A percentile compares a stretch with the other conserved stretches of the same genome.
Evolutionary conservation across 2,888 invertebrate genomes (phyloP).

Genomic region (Lepidocyrtinus sp.): DNA sequence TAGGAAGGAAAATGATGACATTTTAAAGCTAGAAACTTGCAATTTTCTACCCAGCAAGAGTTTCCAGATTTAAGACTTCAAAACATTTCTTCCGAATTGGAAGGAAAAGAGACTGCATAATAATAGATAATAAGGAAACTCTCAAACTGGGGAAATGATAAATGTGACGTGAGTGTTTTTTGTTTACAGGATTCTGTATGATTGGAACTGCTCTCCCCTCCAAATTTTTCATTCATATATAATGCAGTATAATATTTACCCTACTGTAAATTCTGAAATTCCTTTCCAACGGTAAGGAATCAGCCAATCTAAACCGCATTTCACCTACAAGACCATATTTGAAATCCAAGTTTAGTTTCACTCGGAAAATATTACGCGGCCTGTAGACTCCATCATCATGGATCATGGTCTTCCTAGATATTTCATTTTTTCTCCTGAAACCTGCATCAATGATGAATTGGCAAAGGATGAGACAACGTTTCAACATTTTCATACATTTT

Average conservation of each 20-base stretch:
- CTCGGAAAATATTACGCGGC: not conserved
- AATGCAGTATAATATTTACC: not conserved
- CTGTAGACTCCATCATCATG: not conserved
- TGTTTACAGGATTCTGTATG: not conserved
- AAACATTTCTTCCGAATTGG: too few relatives aligned
- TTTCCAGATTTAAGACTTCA: too few relatives aligned
- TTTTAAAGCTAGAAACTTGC: not conserved
- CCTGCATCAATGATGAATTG: not conserved
- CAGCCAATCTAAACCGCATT: too few relatives aligned
- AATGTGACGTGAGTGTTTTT: not conserved
- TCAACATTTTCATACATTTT: too few relatives aligned
- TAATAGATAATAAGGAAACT: too few relatives aligned
- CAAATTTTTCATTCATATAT: not conserved
- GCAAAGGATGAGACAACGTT: not conserved
- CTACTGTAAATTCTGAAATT: too few relatives aligned
- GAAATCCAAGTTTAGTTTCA: not conserved
- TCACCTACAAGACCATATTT: not conserved
- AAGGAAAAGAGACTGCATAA: too few relatives aligned
- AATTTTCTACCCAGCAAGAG: not conserved
- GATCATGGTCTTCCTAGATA: not conserved
- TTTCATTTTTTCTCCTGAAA: not conserved
- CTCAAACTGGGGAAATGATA: not conserved
- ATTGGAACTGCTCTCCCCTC: not conserved
- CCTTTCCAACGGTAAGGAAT: too few relatives aligned
- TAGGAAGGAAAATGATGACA: not conserved